phyloP scores from a whole-genome alignment of 2,797 vertebrate species.

The Scyliorhinus canicula region DNA sequence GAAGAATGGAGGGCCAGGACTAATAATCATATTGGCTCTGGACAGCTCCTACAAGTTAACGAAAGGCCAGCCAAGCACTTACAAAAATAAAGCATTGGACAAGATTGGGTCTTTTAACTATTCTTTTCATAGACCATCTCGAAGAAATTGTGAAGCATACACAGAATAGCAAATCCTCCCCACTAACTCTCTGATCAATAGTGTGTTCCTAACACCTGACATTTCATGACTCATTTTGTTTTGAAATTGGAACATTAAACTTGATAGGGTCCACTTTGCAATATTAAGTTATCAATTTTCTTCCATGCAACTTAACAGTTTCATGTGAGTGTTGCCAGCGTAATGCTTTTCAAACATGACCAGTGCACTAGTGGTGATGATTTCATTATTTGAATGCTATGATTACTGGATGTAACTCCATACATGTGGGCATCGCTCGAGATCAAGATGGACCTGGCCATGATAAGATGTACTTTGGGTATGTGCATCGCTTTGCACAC shows the following conservation, averaged over 20 bases:
- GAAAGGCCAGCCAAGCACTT: conserved; percentile 24
- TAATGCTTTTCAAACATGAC: background rate
- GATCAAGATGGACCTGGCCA: background rate
- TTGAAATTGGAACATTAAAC: background rate
- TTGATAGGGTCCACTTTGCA: background rate
- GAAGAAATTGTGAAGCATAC: background rate
- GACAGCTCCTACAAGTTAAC: conserved; percentile 6
- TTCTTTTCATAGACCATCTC: background rate
- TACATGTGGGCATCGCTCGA: background rate
- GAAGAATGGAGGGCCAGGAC: conserved; percentile 4
- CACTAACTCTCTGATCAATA: background rate
- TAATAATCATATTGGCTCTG: background rate
- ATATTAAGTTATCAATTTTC: background rate
- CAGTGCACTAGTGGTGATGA: background rate
- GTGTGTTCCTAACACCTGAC: background rate
- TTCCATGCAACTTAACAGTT: background rate
- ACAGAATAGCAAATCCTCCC: background rate
- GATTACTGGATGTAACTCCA: conserved; percentile 6
- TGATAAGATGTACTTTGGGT: background rate
- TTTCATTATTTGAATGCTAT: conserved; percentile 1
- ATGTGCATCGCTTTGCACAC: background rate
- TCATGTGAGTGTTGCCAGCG: conserved; percentile 11
- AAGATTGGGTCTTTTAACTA: background rate
- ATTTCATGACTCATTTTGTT: background rate
- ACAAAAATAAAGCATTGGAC: background rate